Percentiles rank a stretch among this genome's conserved stretches.
phyloP scores from a whole-genome alignment of 1,140 invertebrate genomes.

The Platyscapa corneri region DNA sequence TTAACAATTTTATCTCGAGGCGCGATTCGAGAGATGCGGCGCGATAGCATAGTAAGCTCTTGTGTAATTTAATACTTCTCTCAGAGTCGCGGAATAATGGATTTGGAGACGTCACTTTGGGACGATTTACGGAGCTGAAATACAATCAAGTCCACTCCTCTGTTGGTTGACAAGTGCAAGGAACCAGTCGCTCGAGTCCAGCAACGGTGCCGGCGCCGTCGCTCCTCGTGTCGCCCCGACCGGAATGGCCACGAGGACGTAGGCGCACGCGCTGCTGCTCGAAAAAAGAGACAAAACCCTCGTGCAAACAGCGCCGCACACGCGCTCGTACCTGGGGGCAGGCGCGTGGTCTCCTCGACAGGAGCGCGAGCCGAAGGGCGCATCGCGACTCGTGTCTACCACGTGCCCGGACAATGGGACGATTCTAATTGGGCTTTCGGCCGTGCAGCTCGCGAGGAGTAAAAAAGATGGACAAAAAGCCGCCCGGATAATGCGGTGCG shows the following conservation, averaged over 20 bases:
- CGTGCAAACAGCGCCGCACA: not conserved
- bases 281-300: not conserved
- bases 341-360: not conserved
- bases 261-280: not conserved
- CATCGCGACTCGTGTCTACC: conserved; percentile 64
- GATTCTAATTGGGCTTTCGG: conserved; percentile 69
- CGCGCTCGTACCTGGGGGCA: not conserved
- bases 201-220: too few relatives aligned
- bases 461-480: conserved; percentile 26
- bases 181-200: too few relatives aligned
- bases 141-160: not conserved
- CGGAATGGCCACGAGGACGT: not conserved
- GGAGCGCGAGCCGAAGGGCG: conserved; percentile 24
- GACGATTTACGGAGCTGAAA: not conserved
- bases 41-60: conserved; percentile 12
- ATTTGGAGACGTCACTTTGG: not conserved
- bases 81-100: conserved; percentile 6
- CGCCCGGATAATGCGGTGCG: not conserved
- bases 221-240: not conserved
- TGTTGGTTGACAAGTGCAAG: too few relatives aligned
- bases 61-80: conserved; percentile 44
- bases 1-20: conserved; percentile 41
- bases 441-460: conserved; percentile 25
- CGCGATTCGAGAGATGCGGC: not conserved
- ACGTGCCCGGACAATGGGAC: conserved; percentile 69